Conservation (phyloP, 2,113 vertebrate species). For the Haplochromis vanheusdeni region DNA sequence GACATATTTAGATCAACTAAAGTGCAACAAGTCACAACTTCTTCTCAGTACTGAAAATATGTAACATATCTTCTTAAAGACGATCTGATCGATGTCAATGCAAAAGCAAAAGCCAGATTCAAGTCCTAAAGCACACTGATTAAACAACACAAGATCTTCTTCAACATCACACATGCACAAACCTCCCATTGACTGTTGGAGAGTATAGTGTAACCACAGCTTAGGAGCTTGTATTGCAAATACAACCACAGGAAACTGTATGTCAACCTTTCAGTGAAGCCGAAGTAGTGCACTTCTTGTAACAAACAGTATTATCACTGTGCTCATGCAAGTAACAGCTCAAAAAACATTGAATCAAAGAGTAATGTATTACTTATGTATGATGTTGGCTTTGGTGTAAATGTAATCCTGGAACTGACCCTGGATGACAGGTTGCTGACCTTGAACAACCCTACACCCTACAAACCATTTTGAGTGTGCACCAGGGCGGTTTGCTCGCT, state of each 20-base stretch:
- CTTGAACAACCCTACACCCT: not conserved
- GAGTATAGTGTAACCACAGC: constrained; percentile 48
- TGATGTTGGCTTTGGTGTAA: not conserved
- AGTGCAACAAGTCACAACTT: not conserved
- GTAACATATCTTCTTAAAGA: not conserved
- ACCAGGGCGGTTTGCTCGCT: not conserved
- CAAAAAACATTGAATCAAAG: not conserved
- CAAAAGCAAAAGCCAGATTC: not conserved
- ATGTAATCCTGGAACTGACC: not conserved
- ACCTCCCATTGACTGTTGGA: constrained; percentile 41
- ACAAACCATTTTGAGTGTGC: not conserved
- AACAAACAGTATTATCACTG: not conserved
- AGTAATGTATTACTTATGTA: not conserved
- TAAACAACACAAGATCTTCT: not conserved
- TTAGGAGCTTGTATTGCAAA: constrained; percentile 23
- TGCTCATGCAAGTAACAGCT: not conserved
- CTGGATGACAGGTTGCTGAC: constrained; percentile 12
- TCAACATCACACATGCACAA: not conserved
- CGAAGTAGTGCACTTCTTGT: not conserved
- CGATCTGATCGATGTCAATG: rapidly evolving
- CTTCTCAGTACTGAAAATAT: not conserved
- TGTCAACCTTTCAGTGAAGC: constrained; percentile 16
- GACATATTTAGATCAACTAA: not conserved
- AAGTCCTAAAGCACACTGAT: not conserved
- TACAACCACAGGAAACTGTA: constrained; percentile 63